Evolutionary conservation across 2,797 vertebrate genomes (phyloP), one percentile per base, ranked within the genome.

Genomic region (Hippopotamyrus pictus): DNA sequence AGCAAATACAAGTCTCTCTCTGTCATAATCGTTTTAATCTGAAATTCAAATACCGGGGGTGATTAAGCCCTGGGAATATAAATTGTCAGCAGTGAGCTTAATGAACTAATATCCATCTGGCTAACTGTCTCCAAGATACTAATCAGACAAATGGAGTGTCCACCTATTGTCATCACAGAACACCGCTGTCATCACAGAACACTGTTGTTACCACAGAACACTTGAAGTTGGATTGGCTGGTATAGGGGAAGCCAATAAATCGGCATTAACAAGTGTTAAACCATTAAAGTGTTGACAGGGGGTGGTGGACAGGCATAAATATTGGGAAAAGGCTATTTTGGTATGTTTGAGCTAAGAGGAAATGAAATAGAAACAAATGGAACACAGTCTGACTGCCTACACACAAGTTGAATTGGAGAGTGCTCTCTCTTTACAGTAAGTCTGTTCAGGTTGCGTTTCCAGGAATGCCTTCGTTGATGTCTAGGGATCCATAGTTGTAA

Each of bases 31-130:
- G 22, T 48, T 89, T 85, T 62, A 84, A 85, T 89, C 73, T 54
- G 73, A 89, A 83, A 89, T 37, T 76, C 53, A 84, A 85, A 89
- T 46, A 44, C 54, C 41, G 9, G 44, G 33, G 76, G 48, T 62
- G 79, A 85, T 89, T 84, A 85, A 59, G 19, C 37, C 7, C 69
- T 22, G 37, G 86, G 46, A 37, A 12, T 57, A 59, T 79, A 76
- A 82, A 82, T 79, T 69, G 17, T 57, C 46, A 41, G 33, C 14
- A 33, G 29, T 37, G 50, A 37, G 37, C 9, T 87, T 89, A 89
- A 87, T 89, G 84, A 89, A 87, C 65, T 50, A 79, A 79, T 87
- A 87, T 48, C 51, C 85, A 82, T 87, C 48, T 73, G 41, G 69
- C 3, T 79, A 12, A 54, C 84, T 89, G 25, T 25, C 59, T 73